Evolutionary conservation across 2,113 vertebrate species (phyloP).

Genomic region (Hyla sarda): DNA sequence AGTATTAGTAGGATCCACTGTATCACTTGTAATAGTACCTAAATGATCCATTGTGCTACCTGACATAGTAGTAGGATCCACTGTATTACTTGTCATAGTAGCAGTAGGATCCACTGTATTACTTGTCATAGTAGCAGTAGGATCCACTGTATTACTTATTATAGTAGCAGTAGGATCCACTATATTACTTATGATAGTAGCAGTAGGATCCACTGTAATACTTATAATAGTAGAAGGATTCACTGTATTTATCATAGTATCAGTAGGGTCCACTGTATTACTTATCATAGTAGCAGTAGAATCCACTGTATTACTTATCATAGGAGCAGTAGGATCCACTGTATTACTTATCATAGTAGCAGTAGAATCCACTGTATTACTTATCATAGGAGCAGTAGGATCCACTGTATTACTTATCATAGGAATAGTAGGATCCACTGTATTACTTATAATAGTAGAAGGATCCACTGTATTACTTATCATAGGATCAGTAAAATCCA

Average conservation of each 20-base stretch:
- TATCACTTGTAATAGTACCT: background rate
- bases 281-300: background rate
- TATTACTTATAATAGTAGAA: background rate
- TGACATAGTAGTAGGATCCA: background rate
- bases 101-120: too few species aligned
- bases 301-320: too few species aligned
- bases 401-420: background rate
- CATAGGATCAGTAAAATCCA: background rate
- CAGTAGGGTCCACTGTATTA: too few species aligned
- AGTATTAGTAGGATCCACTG: background rate
- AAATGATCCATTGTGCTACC: too few species aligned
- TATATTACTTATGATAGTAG: background rate
- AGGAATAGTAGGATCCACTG: background rate
- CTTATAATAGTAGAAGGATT: background rate
- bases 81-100: too few species aligned
- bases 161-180: background rate
- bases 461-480: background rate
- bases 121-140: background rate
- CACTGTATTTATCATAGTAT: background rate
- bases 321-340: background rate
- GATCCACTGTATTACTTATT: background rate
- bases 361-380: background rate
- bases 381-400: background rate
- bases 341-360: background rate
- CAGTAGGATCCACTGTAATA: background rate